These are phyloP conservation scores for Pelodytes ibericus DNA, from an alignment of 2,797 vertebrate species.

Conservation along the genomic window DNA sequence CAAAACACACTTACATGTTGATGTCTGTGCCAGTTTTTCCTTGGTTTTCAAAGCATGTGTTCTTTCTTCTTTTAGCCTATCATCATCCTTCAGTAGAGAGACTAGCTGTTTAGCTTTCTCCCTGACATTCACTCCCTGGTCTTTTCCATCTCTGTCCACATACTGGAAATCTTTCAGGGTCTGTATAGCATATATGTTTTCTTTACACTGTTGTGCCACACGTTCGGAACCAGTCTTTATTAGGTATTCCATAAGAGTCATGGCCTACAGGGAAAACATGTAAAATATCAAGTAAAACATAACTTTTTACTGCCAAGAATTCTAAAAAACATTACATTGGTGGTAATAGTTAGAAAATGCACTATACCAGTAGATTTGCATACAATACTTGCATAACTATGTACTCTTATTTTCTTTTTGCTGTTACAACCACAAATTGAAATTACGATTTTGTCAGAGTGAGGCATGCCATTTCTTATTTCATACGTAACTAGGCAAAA, in stretches of 20 bases:
- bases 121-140: conserved; percentile 92
- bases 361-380: too few relatives aligned
- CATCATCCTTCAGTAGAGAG: conserved; percentile 88
- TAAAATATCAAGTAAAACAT: not conserved
- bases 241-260: conserved; percentile 94
- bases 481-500: too few relatives aligned
- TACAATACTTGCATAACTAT: too few relatives aligned
- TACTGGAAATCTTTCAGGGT: conserved; percentile 94
- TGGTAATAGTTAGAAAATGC: too few relatives aligned
- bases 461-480: too few relatives aligned
- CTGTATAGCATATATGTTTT: conserved; percentile 93
- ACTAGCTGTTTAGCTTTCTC: conserved; percentile 94
- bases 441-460: too few relatives aligned
- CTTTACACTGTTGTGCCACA: conserved; percentile 91
- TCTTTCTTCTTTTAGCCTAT: conserved; percentile 87
- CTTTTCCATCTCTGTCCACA: conserved; percentile 91
- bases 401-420: too few relatives aligned
- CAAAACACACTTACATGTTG: conserved; percentile 80
- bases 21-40: conserved; percentile 93
- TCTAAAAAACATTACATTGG: too few relatives aligned
- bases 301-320: too few relatives aligned
- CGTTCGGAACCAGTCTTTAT: conserved; percentile 94
- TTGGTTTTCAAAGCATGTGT: conserved; percentile 94
- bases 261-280: conserved; percentile 74
- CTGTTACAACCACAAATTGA: too few relatives aligned